Evolutionary conservation across 2,888 invertebrate genomes (phyloP).

Genomic region (Falcaria lacertinaria): DNA sequence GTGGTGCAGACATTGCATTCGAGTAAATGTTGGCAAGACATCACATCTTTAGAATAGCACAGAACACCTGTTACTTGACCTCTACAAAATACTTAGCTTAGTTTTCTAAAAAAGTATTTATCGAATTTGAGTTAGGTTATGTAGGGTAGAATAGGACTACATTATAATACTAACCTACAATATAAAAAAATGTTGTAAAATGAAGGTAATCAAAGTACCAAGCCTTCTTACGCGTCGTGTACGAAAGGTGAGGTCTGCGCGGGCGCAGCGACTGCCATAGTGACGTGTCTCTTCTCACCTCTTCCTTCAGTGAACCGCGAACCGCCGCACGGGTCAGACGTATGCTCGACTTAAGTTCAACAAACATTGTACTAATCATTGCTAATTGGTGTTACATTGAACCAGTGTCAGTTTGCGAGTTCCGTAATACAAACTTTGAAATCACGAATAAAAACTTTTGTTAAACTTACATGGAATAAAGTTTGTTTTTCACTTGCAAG

Average conservation of each 20-base stretch:
- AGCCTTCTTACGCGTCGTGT: constrained; percentile 34
- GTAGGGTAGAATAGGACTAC: too few relatives aligned
- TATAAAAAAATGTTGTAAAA: neutral
- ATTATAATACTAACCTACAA: too few relatives aligned
- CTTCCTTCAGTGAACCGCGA: constrained; percentile 67
- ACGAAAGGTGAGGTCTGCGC: constrained; percentile 69
- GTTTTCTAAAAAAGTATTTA: too few relatives aligned
- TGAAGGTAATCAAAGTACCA: constrained; percentile 37
- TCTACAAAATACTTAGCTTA: too few relatives aligned
- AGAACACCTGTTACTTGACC: too few relatives aligned
- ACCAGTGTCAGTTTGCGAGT: constrained; percentile 26
- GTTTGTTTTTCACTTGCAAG: constrained; percentile 42
- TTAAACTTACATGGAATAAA: constrained; percentile 34
- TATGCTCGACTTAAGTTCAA: constrained; percentile 19
- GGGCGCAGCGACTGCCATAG: constrained; percentile 68
- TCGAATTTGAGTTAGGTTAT: too few relatives aligned
- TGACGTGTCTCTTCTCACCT: constrained; percentile 72
- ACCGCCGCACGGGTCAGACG: constrained; percentile 41
- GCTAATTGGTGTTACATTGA: constrained; percentile 50
- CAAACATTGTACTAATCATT: constrained; percentile 25
- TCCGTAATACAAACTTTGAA: constrained; percentile 12
- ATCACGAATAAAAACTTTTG: constrained; percentile 18
- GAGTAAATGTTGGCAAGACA: too few relatives aligned
- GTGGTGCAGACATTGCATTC: neutral
- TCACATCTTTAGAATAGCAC: too few relatives aligned